Evolutionary conservation across 2,797 vertebrate genomes (phyloP).

Genomic region (Taenioides sp.): DNA sequence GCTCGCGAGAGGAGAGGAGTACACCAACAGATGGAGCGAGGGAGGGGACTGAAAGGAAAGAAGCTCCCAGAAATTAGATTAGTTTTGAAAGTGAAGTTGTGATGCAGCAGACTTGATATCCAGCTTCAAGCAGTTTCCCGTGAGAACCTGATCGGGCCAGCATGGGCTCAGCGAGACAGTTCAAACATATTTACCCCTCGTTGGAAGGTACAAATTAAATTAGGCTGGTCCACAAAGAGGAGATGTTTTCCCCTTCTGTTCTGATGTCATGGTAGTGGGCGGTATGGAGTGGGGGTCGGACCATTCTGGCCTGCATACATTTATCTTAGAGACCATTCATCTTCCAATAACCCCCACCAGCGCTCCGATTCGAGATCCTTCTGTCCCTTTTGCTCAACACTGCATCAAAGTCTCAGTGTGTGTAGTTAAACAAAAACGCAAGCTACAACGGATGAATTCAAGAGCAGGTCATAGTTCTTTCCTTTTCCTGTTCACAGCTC

Average conservation of each 20-base stretch:
- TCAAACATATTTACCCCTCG: conserved; percentile 99
- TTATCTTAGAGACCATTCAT: conserved; percentile 94
- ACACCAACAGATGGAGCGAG: conserved; percentile 73
- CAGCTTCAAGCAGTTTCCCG: conserved; percentile 91
- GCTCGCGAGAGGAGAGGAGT: conserved; percentile 71
- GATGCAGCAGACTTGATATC: conserved; percentile 86
- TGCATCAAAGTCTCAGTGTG: conserved; percentile 84
- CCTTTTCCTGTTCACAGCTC: conserved; percentile 30
- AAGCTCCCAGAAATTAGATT: conserved; percentile 90
- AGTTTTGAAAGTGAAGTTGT: conserved; percentile 91
- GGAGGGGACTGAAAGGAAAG: conserved; percentile 84
- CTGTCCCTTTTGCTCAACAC: conserved; percentile 81
- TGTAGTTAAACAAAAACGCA: conserved; percentile 63
- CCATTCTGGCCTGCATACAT: conserved; percentile 85
- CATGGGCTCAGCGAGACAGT: conserved; percentile 87
- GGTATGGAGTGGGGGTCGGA: conserved; percentile 83
- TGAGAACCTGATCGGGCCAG: conserved; percentile 89
- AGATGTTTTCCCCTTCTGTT: conserved; percentile 99
- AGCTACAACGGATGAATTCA: conserved; percentile 33
- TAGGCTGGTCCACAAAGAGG: conserved; percentile 93
- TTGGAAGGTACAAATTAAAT: conserved; percentile 99
- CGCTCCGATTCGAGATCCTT: conserved; percentile 63
- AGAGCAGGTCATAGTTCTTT: conserved; percentile 38
- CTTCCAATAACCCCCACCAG: conserved; percentile 71
- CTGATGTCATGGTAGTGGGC: conserved; percentile 99